phyloP scores from a whole-genome alignment of 2,113 vertebrate genomes.

The Perca fluviatilis region DNA sequence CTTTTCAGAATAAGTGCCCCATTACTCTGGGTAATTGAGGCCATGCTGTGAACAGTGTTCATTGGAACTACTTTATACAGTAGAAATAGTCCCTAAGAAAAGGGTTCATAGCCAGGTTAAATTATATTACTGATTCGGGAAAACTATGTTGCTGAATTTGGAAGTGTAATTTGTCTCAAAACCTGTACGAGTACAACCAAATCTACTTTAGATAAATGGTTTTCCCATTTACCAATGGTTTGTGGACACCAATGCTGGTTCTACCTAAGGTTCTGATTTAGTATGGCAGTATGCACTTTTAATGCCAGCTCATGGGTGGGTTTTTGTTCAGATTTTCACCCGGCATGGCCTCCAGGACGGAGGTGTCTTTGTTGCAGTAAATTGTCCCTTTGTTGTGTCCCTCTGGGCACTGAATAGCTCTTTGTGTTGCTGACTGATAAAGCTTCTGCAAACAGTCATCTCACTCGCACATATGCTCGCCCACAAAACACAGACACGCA shows the following conservation, averaged over 20 bases:
- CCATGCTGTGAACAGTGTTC: not conserved
- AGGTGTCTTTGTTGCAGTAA: constrained; percentile 76
- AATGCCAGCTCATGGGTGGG: constrained; percentile 28
- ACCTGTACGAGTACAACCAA: not conserved
- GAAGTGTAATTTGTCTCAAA: not conserved
- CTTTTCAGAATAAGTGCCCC: not conserved
- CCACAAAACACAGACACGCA: not conserved
- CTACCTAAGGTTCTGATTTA: constrained; percentile 32
- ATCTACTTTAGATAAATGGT: not conserved
- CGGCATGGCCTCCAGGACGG: constrained; percentile 56
- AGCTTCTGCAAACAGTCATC: constrained; percentile 71
- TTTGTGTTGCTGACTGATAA: constrained; percentile 75
- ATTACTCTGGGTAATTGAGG: not conserved
- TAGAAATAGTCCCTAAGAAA: not conserved
- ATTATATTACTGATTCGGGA: too few species aligned
- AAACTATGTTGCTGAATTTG: too few species aligned
- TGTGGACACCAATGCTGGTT: not conserved
- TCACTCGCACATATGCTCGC: constrained; percentile 36
- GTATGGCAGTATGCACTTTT: constrained; percentile 12
- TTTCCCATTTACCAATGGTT: not conserved
- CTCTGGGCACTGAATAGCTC: constrained; percentile 68
- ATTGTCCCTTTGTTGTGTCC: constrained; percentile 75
- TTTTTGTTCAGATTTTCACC: constrained; percentile 50
- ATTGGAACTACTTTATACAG: not conserved
- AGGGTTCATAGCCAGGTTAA: not conserved